phyloP scores from a whole-genome alignment of 2,888 invertebrate genomes.

The Dynastes hyllus region DNA sequence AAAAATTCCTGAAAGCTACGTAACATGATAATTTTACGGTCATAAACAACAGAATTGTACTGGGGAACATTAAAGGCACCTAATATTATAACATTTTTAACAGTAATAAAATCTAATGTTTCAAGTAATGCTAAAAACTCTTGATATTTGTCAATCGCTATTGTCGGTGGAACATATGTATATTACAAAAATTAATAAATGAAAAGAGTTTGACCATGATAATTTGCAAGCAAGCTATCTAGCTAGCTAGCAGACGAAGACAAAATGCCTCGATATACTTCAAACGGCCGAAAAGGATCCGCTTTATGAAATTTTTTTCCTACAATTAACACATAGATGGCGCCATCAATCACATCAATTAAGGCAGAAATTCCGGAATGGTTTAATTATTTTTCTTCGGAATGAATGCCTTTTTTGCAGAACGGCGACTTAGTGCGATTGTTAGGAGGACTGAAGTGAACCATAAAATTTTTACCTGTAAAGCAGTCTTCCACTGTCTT shows the following conservation, averaged over 20 bases:
- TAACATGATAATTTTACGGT: no score
- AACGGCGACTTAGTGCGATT: constrained; percentile 24
- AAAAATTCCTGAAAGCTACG: no score
- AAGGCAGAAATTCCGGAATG: constrained; percentile 35
- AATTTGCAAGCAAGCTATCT: no score
- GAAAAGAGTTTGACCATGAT: no score
- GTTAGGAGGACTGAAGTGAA: constrained; percentile 14
- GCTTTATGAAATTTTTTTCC: constrained; percentile 39
- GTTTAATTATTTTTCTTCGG: constrained; percentile 40
- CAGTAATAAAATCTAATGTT: no score
- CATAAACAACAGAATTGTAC: no score
- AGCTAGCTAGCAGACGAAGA: constrained; percentile 49
- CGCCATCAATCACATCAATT: constrained; percentile 49
- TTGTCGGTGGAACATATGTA: no score
- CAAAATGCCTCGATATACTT: constrained; percentile 49
- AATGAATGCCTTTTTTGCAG: constrained; percentile 19
- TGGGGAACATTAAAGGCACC: no score
- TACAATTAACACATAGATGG: constrained; percentile 45
- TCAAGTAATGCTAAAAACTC: no score
- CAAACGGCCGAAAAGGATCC: constrained; percentile 51
- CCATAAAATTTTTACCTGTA: constrained; percentile 40
- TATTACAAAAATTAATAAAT: no score
- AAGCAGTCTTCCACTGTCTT: constrained; percentile 22
- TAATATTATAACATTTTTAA: no score
- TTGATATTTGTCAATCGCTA: no score